Evolutionary conservation across 2,797 vertebrate genomes (phyloP).

Genomic region (Columba guinea): DNA sequence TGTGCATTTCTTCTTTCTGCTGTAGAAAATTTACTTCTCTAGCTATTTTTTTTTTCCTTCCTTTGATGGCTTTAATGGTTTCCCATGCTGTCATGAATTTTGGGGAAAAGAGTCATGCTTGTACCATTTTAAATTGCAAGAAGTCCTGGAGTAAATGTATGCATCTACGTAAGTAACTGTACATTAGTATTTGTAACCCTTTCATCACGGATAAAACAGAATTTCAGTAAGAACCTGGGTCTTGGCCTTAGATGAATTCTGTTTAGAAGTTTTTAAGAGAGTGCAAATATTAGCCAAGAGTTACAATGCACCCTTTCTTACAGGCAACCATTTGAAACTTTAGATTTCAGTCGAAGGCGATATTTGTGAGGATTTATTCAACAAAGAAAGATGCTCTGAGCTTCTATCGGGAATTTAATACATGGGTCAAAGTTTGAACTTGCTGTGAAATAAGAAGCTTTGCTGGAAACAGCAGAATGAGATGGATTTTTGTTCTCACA

Average conservation of each 20-base stretch:
- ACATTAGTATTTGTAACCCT: neutral
- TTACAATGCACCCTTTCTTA: constrained; percentile 38
- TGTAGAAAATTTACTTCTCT: neutral
- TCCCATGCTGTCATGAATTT: neutral
- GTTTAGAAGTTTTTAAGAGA: neutral
- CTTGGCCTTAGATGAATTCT: neutral
- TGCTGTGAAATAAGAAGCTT: constrained; percentile 54
- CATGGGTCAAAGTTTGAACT: constrained; percentile 55
- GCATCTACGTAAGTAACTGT: neutral
- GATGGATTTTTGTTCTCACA: constrained; percentile 44
- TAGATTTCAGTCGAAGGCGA: constrained; percentile 17
- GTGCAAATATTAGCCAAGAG: constrained; percentile 9
- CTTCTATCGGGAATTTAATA: constrained; percentile 40
- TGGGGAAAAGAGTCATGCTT: neutral
- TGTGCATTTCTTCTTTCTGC: neutral
- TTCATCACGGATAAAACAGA: neutral
- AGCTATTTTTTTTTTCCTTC: neutral
- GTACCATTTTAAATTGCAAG: neutral
- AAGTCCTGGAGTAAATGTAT: neutral
- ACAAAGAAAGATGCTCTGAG: constrained; percentile 51
- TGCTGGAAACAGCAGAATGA: constrained; percentile 38
- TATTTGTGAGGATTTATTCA: constrained; percentile 57
- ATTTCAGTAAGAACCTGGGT: neutral
- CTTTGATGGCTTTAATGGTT: neutral
- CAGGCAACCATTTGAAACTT: constrained; percentile 25